Conservation (phyloP, 2,888 invertebrate species). For the Acronicta leporina region DNA sequence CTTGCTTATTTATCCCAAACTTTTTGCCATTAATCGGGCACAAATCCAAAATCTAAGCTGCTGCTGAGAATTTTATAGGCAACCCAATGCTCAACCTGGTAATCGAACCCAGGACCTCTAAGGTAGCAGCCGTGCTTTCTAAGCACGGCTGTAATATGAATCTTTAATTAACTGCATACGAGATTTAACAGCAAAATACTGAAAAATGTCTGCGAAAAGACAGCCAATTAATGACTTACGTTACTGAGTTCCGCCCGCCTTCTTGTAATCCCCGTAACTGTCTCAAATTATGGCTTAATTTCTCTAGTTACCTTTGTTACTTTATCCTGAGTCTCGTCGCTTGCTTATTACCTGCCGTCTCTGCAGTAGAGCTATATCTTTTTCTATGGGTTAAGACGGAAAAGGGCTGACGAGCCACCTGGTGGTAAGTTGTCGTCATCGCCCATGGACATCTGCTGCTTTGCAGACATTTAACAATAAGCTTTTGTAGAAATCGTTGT, state of each 20-base stretch:
- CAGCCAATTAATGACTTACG: conserved; percentile 36
- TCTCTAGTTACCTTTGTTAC: conserved; percentile 43
- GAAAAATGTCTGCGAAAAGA: conserved; percentile 17
- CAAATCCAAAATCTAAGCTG: too few species aligned
- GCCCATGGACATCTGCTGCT: too few species aligned
- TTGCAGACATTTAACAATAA: not conserved
- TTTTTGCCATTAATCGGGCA: too few species aligned
- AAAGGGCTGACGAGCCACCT: too few species aligned
- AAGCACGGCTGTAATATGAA: too few species aligned
- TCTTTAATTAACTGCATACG: conserved; percentile 20
- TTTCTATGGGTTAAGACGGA: too few species aligned
- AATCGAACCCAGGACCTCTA: too few species aligned
- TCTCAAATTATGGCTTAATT: conserved; percentile 39
- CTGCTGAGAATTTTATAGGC: too few species aligned
- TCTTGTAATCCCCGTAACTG: conserved; percentile 39
- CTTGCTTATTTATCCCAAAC: too few species aligned
- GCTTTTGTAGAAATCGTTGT: not conserved
- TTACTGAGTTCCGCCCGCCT: conserved; percentile 24
- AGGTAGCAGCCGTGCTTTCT: too few species aligned
- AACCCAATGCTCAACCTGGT: too few species aligned
- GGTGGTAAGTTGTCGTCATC: too few species aligned
- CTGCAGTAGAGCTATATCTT: not conserved
- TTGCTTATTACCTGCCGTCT: conserved; percentile 7
- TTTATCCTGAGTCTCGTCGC: conserved; percentile 17
- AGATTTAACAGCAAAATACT: conserved; percentile 2